Evolutionary conservation across 2,888 invertebrate species (phyloP), one percentile per base, ranked within the genome.

Genomic region (Strigamia transsilvanica): DNA sequence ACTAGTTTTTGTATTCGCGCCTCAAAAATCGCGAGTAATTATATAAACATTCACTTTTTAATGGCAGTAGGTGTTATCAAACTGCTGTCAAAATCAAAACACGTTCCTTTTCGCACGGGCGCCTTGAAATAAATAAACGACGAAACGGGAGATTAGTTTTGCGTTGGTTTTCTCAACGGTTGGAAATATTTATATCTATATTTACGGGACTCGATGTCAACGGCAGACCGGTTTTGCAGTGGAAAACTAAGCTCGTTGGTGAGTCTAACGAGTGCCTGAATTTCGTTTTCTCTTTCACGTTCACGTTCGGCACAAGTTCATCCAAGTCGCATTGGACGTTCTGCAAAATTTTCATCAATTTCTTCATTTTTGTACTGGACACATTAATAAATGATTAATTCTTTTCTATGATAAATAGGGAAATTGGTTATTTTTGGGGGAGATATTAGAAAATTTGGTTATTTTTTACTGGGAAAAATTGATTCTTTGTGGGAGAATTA

Each of bases 31-130:
- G 38, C 9, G 38, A 38, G 23, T 61, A 61, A 61, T 21, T 23
- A 23, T 42, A 78, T 18, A 78, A 32, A 79, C 21, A 86, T 87
- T 86, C 87, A 94, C 94, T 93, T 94, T 89, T 94, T 93, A 85
- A 94, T 94, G 61, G 94, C 94, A 82, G 93, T 92, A 38, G 94
- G 92, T 83, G 85, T 82, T 80, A 84, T 85, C 23, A 95, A 91
- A 56, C 92, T 92, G 86, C 93, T 93, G 88, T 96, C 96, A 86
- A 93, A 96, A 87, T 94, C 94, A 87, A 96, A 95, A 86, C 93
- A 92, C 82, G 92, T 93, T 2, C 94, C 93, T 80, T 93, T 90
- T 77, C 94, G 89, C 83, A 94, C 88, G 0, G 96, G 96, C 1
- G 95, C 89, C 89, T 89, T 15, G n/a, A 15, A 77, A 34, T 15